These are phyloP conservation scores for Lamprotornis superbus DNA, from an alignment of 2,113 vertebrate genomes.

Conservation along the genomic window DNA sequence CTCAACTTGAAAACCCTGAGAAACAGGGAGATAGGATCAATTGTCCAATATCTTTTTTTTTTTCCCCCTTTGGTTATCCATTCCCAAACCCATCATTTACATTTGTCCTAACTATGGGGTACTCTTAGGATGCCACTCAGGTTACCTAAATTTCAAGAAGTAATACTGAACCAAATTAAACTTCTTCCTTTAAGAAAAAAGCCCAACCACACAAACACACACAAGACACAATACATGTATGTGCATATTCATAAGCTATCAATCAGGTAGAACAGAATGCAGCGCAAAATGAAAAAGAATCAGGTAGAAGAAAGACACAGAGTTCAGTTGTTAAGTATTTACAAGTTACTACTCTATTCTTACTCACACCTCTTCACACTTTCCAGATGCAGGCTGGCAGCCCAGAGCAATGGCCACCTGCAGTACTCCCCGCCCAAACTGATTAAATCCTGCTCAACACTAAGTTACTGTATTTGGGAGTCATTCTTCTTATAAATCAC, in stretches of 20 bases:
- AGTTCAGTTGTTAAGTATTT: neutral
- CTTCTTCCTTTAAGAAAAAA: neutral
- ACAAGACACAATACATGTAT: neutral
- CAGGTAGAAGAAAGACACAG: neutral
- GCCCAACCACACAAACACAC: neutral
- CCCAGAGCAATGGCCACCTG: neutral
- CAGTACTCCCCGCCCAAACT: neutral
- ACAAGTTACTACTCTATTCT: neutral
- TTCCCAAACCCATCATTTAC: neutral
- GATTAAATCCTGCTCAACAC: neutral
- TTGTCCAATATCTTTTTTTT: neutral
- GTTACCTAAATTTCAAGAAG: neutral
- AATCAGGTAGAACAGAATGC: neutral
- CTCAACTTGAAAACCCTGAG: neutral
- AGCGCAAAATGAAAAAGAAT: neutral
- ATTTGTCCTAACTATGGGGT: neutral
- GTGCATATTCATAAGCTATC: neutral
- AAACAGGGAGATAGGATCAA: neutral
- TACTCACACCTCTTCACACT: neutral
- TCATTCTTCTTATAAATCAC: neutral
- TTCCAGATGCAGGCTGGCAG: neutral
- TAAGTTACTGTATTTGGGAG: neutral
- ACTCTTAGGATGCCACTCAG: neutral
- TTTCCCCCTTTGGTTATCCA: neutral
- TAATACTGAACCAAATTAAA: neutral